Conservation (phyloP, 2,113 vertebrate species). For the Colinus virginianus region DNA sequence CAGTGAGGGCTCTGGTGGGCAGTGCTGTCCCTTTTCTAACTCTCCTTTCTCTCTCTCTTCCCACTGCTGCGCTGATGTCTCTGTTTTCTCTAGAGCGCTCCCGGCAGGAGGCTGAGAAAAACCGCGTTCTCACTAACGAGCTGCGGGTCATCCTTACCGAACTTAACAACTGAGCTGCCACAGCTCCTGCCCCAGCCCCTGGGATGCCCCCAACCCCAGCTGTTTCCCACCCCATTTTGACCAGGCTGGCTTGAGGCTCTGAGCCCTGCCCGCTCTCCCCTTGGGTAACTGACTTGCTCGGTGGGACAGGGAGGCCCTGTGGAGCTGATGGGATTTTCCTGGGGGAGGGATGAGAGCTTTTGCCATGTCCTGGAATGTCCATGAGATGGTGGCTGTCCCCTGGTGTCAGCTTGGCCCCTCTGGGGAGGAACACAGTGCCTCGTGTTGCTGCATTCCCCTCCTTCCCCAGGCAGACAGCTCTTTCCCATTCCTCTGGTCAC, state of each 20-base stretch:
- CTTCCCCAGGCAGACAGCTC: not conserved
- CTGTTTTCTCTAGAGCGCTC: conserved; percentile 34
- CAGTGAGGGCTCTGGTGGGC: not conserved
- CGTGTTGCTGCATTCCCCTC: not conserved
- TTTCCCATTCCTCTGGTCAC: not conserved
- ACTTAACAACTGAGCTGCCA: conserved; percentile 53
- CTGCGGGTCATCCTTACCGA: conserved; percentile 63
- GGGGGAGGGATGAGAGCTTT: not conserved
- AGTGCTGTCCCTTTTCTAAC: conserved; percentile 30
- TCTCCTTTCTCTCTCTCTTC: conserved; percentile 37
- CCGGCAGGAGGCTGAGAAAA: conserved; percentile 66
- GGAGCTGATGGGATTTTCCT: not conserved
- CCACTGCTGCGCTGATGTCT: conserved; percentile 5
- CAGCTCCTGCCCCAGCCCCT: not conserved
- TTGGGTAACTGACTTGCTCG: not conserved
- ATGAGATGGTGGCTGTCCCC: not conserved
- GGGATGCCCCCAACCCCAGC: not conserved
- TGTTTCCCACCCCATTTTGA: not conserved
- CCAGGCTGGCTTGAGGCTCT: not conserved
- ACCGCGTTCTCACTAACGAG: conserved; percentile 56
- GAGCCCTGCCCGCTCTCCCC: not conserved
- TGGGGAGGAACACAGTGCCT: not conserved
- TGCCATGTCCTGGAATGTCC: not conserved
- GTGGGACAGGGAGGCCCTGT: not conserved
- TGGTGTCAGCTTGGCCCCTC: not conserved